phyloP scores from a whole-genome alignment of 2,888 invertebrate species.

The Ephialtes manifestator region DNA sequence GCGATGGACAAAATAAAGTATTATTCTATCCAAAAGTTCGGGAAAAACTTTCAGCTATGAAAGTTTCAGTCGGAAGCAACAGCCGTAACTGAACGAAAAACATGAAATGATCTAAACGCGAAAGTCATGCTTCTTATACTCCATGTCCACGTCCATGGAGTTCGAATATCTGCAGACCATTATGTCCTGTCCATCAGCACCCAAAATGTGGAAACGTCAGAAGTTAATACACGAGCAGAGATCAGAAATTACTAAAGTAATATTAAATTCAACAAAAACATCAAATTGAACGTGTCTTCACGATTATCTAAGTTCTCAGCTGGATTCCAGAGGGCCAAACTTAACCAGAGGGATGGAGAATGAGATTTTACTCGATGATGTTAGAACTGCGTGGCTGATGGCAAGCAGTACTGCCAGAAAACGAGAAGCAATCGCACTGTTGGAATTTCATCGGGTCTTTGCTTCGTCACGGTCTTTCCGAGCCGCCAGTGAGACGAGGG shows the following conservation, averaged over 20 bases:
- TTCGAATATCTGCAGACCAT: conserved; percentile 15
- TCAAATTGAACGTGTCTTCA: too few relatives aligned
- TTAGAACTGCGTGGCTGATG: background rate
- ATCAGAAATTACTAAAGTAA: conserved; percentile 14
- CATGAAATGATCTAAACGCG: too few relatives aligned
- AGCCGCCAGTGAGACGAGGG: conserved; percentile 54
- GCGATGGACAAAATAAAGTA: too few relatives aligned
- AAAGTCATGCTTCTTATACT: conserved; percentile 2
- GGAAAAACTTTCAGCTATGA: too few relatives aligned
- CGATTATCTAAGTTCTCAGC: background rate
- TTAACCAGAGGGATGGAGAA: background rate
- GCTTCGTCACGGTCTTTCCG: conserved; percentile 8
- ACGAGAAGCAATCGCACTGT: conserved; percentile 10
- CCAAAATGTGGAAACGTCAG: conserved; percentile 15
- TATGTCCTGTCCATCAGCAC: background rate
- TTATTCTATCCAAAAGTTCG: too few relatives aligned
- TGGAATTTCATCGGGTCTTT: conserved; percentile 21
- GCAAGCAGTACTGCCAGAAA: background rate
- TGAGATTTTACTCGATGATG: conserved; percentile 3
- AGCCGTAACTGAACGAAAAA: too few relatives aligned
- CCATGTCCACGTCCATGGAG: conserved; percentile 15
- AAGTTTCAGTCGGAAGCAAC: too few relatives aligned
- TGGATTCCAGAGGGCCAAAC: background rate
- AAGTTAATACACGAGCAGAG: conserved; percentile 16
- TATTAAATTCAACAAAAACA: background rate